A percentile compares a stretch with the other conserved stretches of the same genome.
Evolutionary conservation across 2,113 vertebrate genomes (phyloP).

Genomic region (Machaerirhynchus nigripectus): DNA sequence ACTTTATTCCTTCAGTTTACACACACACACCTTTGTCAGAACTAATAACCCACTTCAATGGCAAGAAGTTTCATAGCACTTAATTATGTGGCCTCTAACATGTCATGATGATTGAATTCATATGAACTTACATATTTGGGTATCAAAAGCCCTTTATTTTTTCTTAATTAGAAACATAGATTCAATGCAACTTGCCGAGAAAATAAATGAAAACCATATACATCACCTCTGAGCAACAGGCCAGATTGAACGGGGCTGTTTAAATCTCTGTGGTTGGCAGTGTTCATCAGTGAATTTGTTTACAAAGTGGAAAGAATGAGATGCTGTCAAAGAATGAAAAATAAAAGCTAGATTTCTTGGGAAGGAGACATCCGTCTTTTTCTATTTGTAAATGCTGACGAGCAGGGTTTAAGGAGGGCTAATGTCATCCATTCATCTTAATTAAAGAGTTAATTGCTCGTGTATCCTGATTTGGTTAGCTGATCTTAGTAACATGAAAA

Average conservation of each 20-base stretch:
- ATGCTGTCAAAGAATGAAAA: slow-evolving; percentile 70
- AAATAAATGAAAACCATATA: slow-evolving; percentile 34
- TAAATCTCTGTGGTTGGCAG: slow-evolving; percentile 26
- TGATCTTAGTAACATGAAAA: slow-evolving; percentile 56
- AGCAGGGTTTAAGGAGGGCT: slow-evolving; percentile 81
- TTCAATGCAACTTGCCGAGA: slow-evolving; percentile 14
- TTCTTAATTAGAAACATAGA: slow-evolving; percentile 43
- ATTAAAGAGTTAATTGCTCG: slow-evolving; percentile 86
- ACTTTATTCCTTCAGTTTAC: background rate
- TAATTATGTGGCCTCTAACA: background rate
- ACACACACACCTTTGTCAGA: background rate
- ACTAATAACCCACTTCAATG: background rate
- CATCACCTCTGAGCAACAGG: slow-evolving; percentile 21
- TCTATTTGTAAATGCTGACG: slow-evolving; percentile 79
- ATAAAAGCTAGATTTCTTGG: slow-evolving; percentile 72
- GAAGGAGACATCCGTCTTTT: slow-evolving; percentile 75
- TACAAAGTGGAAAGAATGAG: slow-evolving; percentile 68
- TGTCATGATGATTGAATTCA: background rate
- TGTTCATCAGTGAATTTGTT: slow-evolving; percentile 59
- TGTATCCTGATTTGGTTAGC: slow-evolving; percentile 77
- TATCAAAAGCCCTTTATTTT: background rate
- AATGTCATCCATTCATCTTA: slow-evolving; percentile 82
- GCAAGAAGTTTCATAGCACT: background rate
- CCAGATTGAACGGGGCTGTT: slow-evolving; percentile 41
- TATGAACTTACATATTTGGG: background rate